Base-by-base conservation (phyloP, 2,113 vertebrate species). In the Corapipo altera region DNA sequence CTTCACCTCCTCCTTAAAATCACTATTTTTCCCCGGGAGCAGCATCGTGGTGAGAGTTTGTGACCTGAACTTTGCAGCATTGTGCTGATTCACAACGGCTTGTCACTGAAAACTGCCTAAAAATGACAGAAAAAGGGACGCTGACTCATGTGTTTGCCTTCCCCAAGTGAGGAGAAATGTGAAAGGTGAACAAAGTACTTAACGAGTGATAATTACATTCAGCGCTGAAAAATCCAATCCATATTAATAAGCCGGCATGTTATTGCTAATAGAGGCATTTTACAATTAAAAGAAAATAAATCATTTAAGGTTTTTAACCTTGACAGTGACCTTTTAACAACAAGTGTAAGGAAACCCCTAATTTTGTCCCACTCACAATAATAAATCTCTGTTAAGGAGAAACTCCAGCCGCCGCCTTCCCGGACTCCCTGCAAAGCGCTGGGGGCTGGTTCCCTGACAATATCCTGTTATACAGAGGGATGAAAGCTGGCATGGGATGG, bases 91-190 rank as follows among this genome's bases (percentile, higher is more conserved):
- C 96, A 94, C 5, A 64, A 51, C 12, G 5, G 58, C 81, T 93
- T 88, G 88, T 95, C 96, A 94, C 78, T 3, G 2, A 94, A 77
- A 95, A 72, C 49, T 85, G 91, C 93, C 78, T 66, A 43, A 95
- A 96, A 90, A n/a, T 24, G 71, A 80, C 89, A 90, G 88, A 65
- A 94, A 84, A 98, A 97, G 91, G 93, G 92, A 92, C 55, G 90
- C 94, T 95, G 94, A 97, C 86, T 96, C 95, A 96, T 95, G 91
- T 62, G 96, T 95, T 96, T 94, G 90, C 96, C 83, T 95, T 95
- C 59, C 83, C 67, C 13, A 1, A 88, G 88, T 9, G 20, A 76
- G 75, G 75, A 93, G 76, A 85, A 84, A 93, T 88, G 95, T 86
- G 93, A 96, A 96, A 96, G 95, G 95, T 95, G 96, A 95, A 76